These are phyloP conservation scores for Clarias gariepinus DNA, from an alignment of 2,113 vertebrate genomes.

Conservation along the genomic window DNA sequence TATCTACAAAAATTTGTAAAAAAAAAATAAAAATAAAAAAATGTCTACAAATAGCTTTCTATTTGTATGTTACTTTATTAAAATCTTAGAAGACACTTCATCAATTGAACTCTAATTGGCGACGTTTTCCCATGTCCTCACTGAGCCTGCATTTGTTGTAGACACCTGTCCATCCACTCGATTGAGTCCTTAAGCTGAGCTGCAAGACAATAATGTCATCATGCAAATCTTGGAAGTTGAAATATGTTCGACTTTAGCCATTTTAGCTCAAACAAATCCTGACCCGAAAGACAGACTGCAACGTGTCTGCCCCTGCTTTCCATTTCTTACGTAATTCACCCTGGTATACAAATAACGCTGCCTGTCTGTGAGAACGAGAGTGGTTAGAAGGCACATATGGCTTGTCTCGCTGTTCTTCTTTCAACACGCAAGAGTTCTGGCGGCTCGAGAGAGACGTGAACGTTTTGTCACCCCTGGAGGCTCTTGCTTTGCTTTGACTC, in stretches of 20 bases:
- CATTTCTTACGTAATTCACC: slow-evolving; percentile 23
- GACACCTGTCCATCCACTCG: not conserved
- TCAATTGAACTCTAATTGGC: not conserved
- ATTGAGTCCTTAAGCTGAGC: not conserved
- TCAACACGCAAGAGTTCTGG: not conserved
- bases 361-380: not conserved
- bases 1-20: too few relatives aligned
- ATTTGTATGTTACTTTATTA: not conserved
- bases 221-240: not conserved
- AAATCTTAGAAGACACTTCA: not conserved
- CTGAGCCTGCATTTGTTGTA: not conserved
- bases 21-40: not conserved
- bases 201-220: not conserved
- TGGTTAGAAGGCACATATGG: not conserved
- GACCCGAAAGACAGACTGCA: not conserved
- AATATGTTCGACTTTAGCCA: not conserved
- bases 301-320: not conserved
- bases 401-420: not conserved
- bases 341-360: not conserved
- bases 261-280: not conserved
- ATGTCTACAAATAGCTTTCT: not conserved
- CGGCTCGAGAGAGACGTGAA: not conserved
- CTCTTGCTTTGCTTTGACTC: not conserved
- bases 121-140: not conserved
- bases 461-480: not conserved